phyloP scores from a whole-genome alignment of 2,888 invertebrate genomes.

The Listrodromus nycthemerus region DNA sequence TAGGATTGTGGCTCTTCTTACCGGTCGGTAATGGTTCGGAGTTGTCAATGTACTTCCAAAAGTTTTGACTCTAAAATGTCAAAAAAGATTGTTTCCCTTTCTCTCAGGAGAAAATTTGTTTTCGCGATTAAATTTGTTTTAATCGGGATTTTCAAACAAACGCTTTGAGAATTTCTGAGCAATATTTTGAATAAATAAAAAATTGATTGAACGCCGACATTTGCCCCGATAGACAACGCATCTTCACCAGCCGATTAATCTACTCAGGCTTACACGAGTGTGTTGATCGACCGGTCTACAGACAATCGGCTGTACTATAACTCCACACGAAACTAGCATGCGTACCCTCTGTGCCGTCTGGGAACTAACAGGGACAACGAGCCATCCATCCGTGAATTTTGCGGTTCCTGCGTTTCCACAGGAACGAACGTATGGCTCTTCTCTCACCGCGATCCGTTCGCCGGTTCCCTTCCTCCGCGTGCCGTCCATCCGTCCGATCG shows the following conservation, averaged over 20 bases:
- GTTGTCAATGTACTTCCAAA: background rate
- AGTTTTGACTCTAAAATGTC: too few relatives aligned
- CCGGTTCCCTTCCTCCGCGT: background rate
- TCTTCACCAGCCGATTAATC: conserved; percentile 59
- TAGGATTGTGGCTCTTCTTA: background rate
- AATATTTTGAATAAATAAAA: background rate
- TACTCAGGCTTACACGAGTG: conserved; percentile 66
- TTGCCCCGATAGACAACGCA: background rate
- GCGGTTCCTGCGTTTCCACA: conserved; percentile 60
- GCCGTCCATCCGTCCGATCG: conserved; percentile 29
- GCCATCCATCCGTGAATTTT: conserved; percentile 62
- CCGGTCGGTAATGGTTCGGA: background rate
- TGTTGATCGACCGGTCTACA: conserved; percentile 34
- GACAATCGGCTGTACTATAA: conserved; percentile 25
- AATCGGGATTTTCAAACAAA: background rate
- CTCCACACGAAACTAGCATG: conserved; percentile 28
- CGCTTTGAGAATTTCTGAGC: background rate
- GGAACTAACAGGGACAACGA: conserved; percentile 50
- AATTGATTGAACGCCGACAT: background rate
- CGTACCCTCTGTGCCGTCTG: conserved; percentile 50
- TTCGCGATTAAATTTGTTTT: background rate
- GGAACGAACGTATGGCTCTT: conserved; percentile 43
- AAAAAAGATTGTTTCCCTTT: too few relatives aligned
- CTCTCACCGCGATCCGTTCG: conserved; percentile 6
- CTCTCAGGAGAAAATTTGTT: background rate